Conservation (phyloP, 2,888 invertebrate genomes). For the Chaetoderma sp. region DNA sequence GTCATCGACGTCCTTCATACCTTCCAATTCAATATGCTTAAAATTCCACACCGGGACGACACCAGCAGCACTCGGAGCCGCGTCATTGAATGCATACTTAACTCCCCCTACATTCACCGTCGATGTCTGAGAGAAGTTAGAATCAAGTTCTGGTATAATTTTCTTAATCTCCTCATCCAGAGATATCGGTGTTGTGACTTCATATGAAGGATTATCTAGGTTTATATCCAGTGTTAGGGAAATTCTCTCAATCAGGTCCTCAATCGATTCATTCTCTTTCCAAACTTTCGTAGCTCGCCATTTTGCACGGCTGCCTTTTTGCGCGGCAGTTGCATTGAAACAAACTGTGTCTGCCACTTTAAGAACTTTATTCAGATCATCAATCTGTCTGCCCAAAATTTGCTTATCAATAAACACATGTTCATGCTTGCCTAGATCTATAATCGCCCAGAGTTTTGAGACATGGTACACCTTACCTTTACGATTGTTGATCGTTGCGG, state of each 20-base stretch:
- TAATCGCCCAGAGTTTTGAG: conserved; percentile 69
- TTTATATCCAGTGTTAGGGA: conserved; percentile 51
- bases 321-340: conserved; percentile 69
- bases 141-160: conserved; percentile 58
- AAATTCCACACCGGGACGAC: conserved; percentile 68
- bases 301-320: conserved; percentile 68
- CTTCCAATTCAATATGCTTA: conserved; percentile 55
- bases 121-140: conserved; percentile 43
- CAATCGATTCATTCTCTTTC: conserved; percentile 66
- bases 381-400: conserved; percentile 64
- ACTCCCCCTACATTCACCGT: conserved; percentile 55
- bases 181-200: conserved; percentile 44
- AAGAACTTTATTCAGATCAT: conserved; percentile 66
- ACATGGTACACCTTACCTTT: conserved; percentile 69
- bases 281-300: conserved; percentile 69
- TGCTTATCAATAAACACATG: conserved; percentile 70
- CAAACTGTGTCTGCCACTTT: conserved; percentile 66
- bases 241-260: conserved; percentile 57
- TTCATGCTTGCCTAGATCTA: conserved; percentile 70
- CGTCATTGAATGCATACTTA: conserved; percentile 61
- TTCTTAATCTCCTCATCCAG: conserved; percentile 65
- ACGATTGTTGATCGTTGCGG: conserved; percentile 57
- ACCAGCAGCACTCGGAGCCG: conserved; percentile 66
- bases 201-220: conserved; percentile 42
- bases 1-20: conserved; percentile 58